A percentile compares a stretch with the other conserved stretches of the same genome.
Conservation (phyloP, 2,888 invertebrate genomes). For the Oasisia sp. region DNA sequence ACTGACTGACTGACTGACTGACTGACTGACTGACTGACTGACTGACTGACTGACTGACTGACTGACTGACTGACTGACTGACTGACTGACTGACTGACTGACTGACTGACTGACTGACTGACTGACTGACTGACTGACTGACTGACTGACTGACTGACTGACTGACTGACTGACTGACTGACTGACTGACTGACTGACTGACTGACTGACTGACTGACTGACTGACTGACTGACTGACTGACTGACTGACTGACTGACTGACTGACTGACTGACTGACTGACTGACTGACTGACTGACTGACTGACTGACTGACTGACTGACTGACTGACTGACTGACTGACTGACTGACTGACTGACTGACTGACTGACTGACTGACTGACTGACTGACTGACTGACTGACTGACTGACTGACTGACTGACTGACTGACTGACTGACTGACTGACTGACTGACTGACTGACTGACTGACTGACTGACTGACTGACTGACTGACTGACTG, state of each 20-base stretch:
- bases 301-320: background rate
- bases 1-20: no score
- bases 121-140: no score
- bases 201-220: background rate
- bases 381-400: background rate
- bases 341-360: background rate
- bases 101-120: no score
- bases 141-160: background rate
- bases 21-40: no score
- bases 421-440: no score
- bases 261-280: background rate
- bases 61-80: no score
- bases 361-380: background rate
- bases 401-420: background rate
- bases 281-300: background rate
- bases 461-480: no score
- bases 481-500: no score
- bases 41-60: no score
- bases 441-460: no score
- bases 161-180: background rate
- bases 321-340: background rate
- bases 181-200: background rate
- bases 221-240: background rate
- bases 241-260: background rate
- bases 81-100: no score